Evolutionary conservation across 2,113 vertebrate species (phyloP).

Genomic region (Carassius carassius): DNA sequence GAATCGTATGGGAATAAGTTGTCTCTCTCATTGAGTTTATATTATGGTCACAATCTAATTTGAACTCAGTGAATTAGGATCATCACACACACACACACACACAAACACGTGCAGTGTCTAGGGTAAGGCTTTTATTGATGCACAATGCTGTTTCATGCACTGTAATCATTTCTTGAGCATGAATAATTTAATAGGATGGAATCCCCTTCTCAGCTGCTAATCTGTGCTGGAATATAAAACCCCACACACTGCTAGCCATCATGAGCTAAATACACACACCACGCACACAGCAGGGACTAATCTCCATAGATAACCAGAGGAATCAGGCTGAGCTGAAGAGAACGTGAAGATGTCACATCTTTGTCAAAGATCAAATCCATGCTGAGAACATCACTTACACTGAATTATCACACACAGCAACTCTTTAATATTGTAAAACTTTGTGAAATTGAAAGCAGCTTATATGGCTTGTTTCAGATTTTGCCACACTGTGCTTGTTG

Average conservation of each 20-base stretch:
- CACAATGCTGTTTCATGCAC: constrained; percentile 54
- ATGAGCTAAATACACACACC: constrained; percentile 21
- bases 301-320: constrained; percentile 9
- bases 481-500: neutral
- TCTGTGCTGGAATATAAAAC: constrained; percentile 47
- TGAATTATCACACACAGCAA: neutral
- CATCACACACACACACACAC: constrained; percentile 45
- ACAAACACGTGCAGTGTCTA: neutral
- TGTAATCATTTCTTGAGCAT: constrained; percentile 60
- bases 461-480: neutral
- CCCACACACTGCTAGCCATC: constrained; percentile 29
- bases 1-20: neutral
- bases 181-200: constrained; percentile 60
- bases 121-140: constrained; percentile 34
- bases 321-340: neutral
- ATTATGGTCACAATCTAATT: neutral
- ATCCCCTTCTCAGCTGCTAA: constrained; percentile 55
- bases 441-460: neutral
- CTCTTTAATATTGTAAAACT: constrained; percentile 13
- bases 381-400: constrained; percentile 24
- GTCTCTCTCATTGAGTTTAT: neutral
- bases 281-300: constrained; percentile 12
- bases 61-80: constrained; percentile 58
- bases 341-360: neutral
- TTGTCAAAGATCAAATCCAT: constrained; percentile 11